Conservation (phyloP, 2,888 invertebrate genomes). For the Eupsilia transversa region DNA sequence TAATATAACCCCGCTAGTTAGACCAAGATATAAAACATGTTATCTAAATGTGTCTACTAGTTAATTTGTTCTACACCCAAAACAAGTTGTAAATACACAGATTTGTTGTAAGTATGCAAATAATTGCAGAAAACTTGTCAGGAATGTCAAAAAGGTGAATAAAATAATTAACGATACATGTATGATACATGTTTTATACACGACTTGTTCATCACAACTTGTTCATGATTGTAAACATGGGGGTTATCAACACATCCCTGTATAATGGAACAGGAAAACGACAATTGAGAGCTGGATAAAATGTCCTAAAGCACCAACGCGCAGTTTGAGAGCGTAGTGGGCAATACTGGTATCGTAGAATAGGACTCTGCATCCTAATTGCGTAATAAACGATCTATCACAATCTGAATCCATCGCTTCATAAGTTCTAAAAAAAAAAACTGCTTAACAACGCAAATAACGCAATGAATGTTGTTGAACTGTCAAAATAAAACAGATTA, state of each 20-base stretch:
- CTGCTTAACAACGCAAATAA: no score
- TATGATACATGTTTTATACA: not conserved
- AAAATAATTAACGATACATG: not conserved
- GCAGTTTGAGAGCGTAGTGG: no score
- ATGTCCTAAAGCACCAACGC: not conserved
- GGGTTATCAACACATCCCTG: not conserved
- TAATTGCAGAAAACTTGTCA: not conserved
- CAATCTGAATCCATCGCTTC: no score
- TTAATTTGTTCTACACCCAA: not conserved
- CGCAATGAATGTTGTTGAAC: no score
- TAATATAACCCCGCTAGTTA: no score
- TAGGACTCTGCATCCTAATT: no score
- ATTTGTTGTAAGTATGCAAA: not conserved
- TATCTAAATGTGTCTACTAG: not conserved
- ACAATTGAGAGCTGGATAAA: not conserved
- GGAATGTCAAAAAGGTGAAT: not conserved
- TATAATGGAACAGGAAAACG: not conserved
- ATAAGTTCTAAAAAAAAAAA: no score
- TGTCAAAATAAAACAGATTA: no score
- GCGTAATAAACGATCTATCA: no score
- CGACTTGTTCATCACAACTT: no score
- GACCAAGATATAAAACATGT: no score
- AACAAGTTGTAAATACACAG: no score
- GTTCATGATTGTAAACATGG: not conserved
- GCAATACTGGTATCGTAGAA: not conserved